Conservation (phyloP, 1,140 invertebrate species). For the Anoplophora glabripennis region DNA sequence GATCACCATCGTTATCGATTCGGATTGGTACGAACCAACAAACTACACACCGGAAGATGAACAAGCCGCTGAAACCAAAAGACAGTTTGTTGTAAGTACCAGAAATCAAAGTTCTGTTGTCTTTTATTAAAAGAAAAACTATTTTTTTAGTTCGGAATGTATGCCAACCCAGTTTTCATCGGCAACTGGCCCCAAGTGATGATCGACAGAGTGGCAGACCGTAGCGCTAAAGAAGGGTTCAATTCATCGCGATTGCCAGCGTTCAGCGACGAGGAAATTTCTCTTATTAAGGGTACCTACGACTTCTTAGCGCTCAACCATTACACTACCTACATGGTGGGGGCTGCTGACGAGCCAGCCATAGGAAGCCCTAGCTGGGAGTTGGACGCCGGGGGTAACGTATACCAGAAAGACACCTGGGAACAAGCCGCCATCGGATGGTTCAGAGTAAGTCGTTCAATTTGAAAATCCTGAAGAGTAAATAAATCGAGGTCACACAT, state of each 20-base stretch:
- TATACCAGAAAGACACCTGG: constrained; percentile 10
- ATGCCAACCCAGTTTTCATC: constrained; percentile 61
- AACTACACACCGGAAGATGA: constrained; percentile 18
- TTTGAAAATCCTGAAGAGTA: too few species aligned
- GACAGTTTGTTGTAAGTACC: constrained; percentile 38
- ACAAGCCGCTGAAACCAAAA: constrained; percentile 20
- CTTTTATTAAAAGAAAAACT: too few species aligned
- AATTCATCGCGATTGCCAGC: constrained; percentile 57
- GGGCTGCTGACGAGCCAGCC: not conserved
- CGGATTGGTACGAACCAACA: constrained; percentile 18
- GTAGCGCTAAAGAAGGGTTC: constrained; percentile 60
- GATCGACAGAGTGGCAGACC: constrained; percentile 55
- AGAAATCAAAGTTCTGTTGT: not conserved
- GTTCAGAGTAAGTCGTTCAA: not conserved
- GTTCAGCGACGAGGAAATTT: constrained; percentile 59
- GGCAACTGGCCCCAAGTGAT: constrained; percentile 65
- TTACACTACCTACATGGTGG: constrained; percentile 51
- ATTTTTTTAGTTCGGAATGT: constrained; percentile 56
- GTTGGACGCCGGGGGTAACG: not conserved
- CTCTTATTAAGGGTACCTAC: constrained; percentile 55
- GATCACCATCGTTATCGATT: constrained; percentile 26
- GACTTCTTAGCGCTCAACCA: constrained; percentile 63
- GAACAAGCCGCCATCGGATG: constrained; percentile 4
- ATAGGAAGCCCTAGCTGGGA: constrained; percentile 7
- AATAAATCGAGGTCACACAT: too few species aligned